Evolutionary conservation across 2,113 vertebrate species (phyloP), one percentile per base, ranked within the genome.

Genomic region (Nipponia nippon): DNA sequence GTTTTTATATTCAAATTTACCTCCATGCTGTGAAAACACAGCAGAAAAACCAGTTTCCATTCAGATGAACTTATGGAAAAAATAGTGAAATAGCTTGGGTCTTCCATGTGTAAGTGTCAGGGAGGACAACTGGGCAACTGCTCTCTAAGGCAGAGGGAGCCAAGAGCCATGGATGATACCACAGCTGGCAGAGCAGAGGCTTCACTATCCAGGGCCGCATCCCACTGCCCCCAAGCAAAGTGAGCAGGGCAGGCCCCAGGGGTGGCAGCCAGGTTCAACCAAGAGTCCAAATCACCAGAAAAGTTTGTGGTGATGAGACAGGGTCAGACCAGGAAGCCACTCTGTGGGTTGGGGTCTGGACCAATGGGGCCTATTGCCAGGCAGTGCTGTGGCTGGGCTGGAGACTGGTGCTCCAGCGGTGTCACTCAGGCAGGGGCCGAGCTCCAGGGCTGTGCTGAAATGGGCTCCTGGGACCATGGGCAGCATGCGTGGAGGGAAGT

Each of bases 141-240:
- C 11, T 80, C 14, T 27, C 30, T 38, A 29, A 42, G 22, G 58
- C n/a, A 59, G 14, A 25, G 29, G 25, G 34, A 72, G 58, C 10
- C 36, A 58, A 23, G 22, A 77, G 53, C 21, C 19, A 5, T 0
- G 27, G 47, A 26, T 15, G 44, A 49, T 3, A 25, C 14, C 46
- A 47, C 3, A 65, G 30, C 25, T 63, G 27, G n/a, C 17, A 79
- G 27, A 30, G 42, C n/a, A 83, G 59, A 61, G 13, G 27, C 36
- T 34, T 52, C 59, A 5, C 23, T 26, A 7, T 22, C 17, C 38
- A 34, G 22, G 34, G 30, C 6, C n/a, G 59, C 22, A 66, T 49
- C 19, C n/a, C 22, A n/a, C n/a, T 34, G 8, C 2, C 11, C 12
- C 13, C 0, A 0, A 15, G 10, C 0, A 2, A 61, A 13, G 13